Evolutionary conservation across 1,140 invertebrate genomes (phyloP).

Genomic region (Apolygus lucorum): DNA sequence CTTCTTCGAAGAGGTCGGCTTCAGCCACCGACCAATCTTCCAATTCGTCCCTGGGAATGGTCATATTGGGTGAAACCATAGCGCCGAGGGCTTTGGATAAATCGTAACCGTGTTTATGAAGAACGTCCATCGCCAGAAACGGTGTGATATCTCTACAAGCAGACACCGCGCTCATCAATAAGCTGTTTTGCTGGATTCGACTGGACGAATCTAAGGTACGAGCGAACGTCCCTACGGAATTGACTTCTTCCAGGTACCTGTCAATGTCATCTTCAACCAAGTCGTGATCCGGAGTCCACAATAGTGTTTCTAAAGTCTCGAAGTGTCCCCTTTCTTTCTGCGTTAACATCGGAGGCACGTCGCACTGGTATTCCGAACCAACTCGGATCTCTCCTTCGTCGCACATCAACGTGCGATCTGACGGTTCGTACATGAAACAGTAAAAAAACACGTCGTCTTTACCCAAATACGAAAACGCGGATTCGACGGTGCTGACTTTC

Average conservation of each 20-base stretch:
- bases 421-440: not conserved
- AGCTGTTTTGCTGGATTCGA: not conserved
- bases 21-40: not conserved
- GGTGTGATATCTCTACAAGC: not conserved
- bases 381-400: not conserved
- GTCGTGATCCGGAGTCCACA: not conserved
- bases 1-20: slow-evolving; percentile 1
- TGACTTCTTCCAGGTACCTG: not conserved
- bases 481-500: not conserved
- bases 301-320: not conserved
- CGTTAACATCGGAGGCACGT: not conserved
- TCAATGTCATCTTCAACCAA: not conserved
- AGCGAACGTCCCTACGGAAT: not conserved
- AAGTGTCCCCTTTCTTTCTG: not conserved
- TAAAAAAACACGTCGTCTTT: slow-evolving; percentile 4
- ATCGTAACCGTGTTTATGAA: not conserved
- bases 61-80: not conserved
- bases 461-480: not conserved
- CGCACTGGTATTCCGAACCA: not conserved
- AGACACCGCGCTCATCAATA: slow-evolving; percentile 1
- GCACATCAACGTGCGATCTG: not conserved
- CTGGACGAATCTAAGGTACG: not conserved
- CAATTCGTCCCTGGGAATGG: not conserved
- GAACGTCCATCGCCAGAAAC: not conserved
- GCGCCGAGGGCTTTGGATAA: not conserved